Conservation (phyloP, 1,140 invertebrate species). For the Zaprionus vittiger region DNA sequence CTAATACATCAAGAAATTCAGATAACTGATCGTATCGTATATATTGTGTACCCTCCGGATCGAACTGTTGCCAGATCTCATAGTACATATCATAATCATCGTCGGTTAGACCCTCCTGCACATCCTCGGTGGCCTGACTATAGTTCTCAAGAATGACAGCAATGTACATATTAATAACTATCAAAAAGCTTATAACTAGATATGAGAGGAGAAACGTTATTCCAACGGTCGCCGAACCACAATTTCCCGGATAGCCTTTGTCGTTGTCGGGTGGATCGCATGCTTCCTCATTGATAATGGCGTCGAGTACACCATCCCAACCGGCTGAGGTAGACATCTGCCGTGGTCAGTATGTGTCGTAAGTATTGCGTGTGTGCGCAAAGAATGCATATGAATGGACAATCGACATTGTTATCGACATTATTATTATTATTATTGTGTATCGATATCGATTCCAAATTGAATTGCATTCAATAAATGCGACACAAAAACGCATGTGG, state of each 20-base stretch:
- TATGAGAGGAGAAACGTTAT: slow-evolving; percentile 98
- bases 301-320: slow-evolving; percentile 97
- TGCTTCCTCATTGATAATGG: slow-evolving; percentile 97
- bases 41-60: slow-evolving; percentile 98
- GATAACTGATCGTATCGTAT: slow-evolving; percentile 96
- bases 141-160: slow-evolving; percentile 99
- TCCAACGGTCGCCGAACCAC: slow-evolving; percentile 95
- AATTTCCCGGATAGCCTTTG: slow-evolving; percentile 94
- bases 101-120: slow-evolving; percentile 98
- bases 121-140: slow-evolving; percentile 98
- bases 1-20: slow-evolving; percentile 97
- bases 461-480: slow-evolving; percentile 47
- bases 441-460: slow-evolving; percentile 20
- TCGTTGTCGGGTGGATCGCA: slow-evolving; percentile 95
- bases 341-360: not conserved
- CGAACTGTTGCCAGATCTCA: slow-evolving; percentile 99
- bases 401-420: slow-evolving; percentile 9
- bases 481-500: slow-evolving; percentile 50
- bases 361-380: slow-evolving; percentile 30
- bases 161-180: slow-evolving; percentile 99
- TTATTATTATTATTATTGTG: slow-evolving; percentile 8
- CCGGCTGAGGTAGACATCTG: slow-evolving; percentile 99
- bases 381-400: slow-evolving; percentile 24
- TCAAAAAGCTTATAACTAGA: slow-evolving; percentile 98
- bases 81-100: slow-evolving; percentile 99